Percentiles rank a stretch among this genome's conserved stretches.
Conservation (phyloP, 37 sponge, comb jelly and placozoan genomes). For the Ianthella basta region DNA sequence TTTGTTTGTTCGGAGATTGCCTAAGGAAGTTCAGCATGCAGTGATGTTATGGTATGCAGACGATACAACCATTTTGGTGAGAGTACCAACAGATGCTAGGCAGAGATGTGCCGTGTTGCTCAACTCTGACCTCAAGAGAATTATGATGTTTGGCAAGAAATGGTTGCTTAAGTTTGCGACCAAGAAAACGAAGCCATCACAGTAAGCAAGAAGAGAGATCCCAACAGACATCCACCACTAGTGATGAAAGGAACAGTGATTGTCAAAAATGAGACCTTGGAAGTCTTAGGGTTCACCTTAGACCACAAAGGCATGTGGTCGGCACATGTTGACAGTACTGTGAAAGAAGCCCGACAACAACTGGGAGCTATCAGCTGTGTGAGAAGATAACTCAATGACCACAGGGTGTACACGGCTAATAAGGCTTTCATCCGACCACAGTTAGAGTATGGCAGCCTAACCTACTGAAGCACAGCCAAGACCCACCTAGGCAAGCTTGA, state of each 20-base stretch:
- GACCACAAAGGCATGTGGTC: conserved; percentile 8
- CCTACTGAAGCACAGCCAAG: conserved; percentile 11
- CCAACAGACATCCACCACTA: background rate
- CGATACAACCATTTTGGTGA: conserved; percentile 15
- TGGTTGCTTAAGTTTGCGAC: conserved; percentile 24
- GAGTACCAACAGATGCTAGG: conserved; percentile 29
- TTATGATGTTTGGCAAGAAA: conserved; percentile 21
- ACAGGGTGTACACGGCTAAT: background rate
- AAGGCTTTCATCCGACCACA: conserved; percentile 11
- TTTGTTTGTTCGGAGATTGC: conserved; percentile 5
- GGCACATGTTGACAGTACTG: background rate
- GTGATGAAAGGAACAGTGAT: background rate
- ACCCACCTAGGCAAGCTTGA: background rate
- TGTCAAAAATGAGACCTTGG: conserved; percentile 10
- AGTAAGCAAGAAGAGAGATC: background rate
- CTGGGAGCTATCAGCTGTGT: background rate
- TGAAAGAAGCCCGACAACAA: conserved; percentile 2
- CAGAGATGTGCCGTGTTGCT: conserved; percentile 8
- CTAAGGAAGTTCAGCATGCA: conserved; percentile 24
- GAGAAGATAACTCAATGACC: background rate
- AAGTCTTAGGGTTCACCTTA: conserved; percentile 22
- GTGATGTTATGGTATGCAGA: conserved; percentile 22
- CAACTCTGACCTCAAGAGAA: conserved; percentile 17
- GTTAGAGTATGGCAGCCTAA: conserved; percentile 17
- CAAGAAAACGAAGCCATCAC: conserved; percentile 33